Base-by-base conservation (phyloP, 2,888 invertebrate species). In the Epistrophe eligans region DNA sequence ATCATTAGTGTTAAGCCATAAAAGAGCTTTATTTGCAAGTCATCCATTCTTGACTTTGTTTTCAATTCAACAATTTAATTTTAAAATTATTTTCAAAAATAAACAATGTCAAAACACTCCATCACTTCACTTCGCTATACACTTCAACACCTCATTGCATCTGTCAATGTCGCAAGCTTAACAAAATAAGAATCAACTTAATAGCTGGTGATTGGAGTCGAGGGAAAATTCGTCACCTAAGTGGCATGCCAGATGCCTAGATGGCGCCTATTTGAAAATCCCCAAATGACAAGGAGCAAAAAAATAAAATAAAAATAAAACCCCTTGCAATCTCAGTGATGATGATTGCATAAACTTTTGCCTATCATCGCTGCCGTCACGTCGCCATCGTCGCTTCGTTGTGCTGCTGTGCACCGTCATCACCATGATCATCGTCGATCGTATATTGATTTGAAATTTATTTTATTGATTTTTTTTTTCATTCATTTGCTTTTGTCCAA, bases 391-490 rank as follows among this genome's bases (percentile, higher is more conserved):
- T 24, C 8, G n/a, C 15, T n/a, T 9, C n/a, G 8, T 32, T 35
- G 19, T 19, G 32, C n/a, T 35, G n/a, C 32, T 66, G 32, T 48
- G 66, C 35, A 55, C 50, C 32, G 57, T 60, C 72, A 52, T 64
- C 77, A 67, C 67, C 84, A 84, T 60, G 48, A 77, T 67, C 81
- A 72, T 81, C 77, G 81, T 81, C 77, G 84, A 85, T 81, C 77
- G 81, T 62, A 77, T 74, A 77, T 74, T 85, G 70, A 85, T 85
- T 77, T 77, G 57, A 82, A 85, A 85, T 85, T 85, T 85, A 85
- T 85, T 85, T 85, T 50, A 81, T 81, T 77, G 72, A 24, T 35
- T 55, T 72, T 60, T 57, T 58, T 70, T 17, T 40, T n/a, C 48
- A n/a, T 55, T 58, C 17, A 32, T 77, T 77, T 77, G 76, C 79